phyloP scores from a whole-genome alignment of 2,113 vertebrate genomes.

The Poeciliopsis prolifica region DNA sequence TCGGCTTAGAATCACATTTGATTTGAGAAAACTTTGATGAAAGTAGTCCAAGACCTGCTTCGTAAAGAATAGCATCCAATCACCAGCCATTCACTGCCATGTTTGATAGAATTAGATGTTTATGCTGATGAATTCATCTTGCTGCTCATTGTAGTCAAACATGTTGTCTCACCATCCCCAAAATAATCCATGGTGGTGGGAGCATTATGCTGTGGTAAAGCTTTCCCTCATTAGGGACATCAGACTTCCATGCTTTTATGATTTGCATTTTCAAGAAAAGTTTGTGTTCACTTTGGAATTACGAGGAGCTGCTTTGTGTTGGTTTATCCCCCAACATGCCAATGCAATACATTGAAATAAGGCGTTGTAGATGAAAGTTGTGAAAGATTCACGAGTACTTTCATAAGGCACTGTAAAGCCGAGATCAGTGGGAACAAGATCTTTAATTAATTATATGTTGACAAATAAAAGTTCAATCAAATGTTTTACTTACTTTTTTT shows the following conservation, averaged over 20 bases:
- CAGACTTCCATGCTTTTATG: neutral
- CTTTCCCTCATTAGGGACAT: neutral
- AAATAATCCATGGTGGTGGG: neutral
- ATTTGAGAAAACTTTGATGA: too few relatives aligned
- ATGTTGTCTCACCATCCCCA: too few relatives aligned
- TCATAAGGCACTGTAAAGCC: neutral
- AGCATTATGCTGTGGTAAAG: too few relatives aligned
- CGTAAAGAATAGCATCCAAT: too few relatives aligned
- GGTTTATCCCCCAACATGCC: neutral
- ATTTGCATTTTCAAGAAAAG: neutral
- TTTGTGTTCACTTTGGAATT: neutral
- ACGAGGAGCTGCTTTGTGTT: neutral
- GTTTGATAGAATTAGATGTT: too few relatives aligned
- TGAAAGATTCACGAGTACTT: neutral
- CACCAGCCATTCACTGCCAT: too few relatives aligned
- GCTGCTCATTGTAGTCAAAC: too few relatives aligned
- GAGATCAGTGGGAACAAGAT: neutral
- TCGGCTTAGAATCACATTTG: too few relatives aligned
- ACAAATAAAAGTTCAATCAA: neutral
- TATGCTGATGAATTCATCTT: too few relatives aligned
- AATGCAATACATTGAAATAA: neutral
- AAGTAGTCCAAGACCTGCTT: too few relatives aligned
- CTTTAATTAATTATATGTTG: neutral
- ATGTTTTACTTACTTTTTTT: neutral
- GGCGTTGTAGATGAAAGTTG: neutral